Percentiles rank a stretch among this genome's conserved stretches.
These are phyloP conservation scores for Sciaenops ocellatus DNA, from an alignment of 2,797 vertebrate species.

Conservation along the genomic window DNA sequence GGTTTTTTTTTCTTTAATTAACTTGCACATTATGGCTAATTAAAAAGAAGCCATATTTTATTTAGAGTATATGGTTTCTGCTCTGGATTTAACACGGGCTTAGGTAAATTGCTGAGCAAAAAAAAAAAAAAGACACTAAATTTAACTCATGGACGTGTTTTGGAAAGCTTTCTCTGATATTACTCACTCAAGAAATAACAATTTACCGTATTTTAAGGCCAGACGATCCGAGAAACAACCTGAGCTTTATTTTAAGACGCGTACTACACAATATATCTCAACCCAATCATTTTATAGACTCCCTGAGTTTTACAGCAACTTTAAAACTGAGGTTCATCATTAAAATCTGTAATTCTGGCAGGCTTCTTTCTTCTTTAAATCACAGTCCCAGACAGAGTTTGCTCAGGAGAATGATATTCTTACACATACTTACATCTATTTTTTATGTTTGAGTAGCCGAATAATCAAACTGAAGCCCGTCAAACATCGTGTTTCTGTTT, in stretches of 20 bases:
- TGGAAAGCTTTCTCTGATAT: conserved; percentile 32
- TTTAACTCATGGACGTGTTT: conserved; percentile 27
- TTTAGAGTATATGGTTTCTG: conserved; percentile 59
- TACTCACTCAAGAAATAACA: conserved; percentile 31
- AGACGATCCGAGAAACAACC: conserved; percentile 5
- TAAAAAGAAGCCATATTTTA: conserved; percentile 77
- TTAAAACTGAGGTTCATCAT: neutral
- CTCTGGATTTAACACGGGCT: conserved; percentile 27
- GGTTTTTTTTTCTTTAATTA: conserved; percentile 73
- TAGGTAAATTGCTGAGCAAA: conserved; percentile 31
- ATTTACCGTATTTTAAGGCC: conserved; percentile 6
- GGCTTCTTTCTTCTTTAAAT: too few relatives aligned
- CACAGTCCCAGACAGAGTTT: too few relatives aligned
- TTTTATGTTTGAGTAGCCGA: neutral
- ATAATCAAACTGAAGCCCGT: neutral
- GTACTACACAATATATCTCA: neutral
- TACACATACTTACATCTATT: neutral
- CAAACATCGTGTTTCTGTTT: neutral
- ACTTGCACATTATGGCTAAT: conserved; percentile 75
- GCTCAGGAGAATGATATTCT: too few relatives aligned
- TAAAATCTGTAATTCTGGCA: neutral
- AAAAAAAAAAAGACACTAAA: neutral
- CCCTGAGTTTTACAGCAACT: neutral
- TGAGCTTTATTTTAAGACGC: neutral
- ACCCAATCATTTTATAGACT: neutral